phyloP scores from a whole-genome alignment of 2,888 invertebrate species.

The Acanthosepion lycidas region DNA sequence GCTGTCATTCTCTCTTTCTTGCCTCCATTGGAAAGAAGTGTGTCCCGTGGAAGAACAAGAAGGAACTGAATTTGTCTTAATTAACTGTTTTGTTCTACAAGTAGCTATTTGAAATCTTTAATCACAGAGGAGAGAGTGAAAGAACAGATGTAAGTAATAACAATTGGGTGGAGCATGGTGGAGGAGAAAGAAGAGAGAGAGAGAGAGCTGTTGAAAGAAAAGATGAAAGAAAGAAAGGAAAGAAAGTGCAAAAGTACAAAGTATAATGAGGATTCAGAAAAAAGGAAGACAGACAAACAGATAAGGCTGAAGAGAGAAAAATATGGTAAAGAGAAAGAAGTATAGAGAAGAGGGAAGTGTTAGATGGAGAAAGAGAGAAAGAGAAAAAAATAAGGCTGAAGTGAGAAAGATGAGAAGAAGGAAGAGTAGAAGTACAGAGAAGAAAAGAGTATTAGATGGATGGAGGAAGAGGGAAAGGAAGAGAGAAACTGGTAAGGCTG shows the following conservation, averaged over 20 bases:
- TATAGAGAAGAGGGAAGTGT: not conserved
- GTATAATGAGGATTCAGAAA: too few species aligned
- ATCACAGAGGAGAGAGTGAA: not conserved
- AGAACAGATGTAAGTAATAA: not conserved
- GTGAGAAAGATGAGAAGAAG: not conserved
- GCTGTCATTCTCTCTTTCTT: not conserved
- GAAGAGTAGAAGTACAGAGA: not conserved
- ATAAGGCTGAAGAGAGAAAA: not conserved
- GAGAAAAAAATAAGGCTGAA: not conserved
- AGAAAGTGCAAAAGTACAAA: not conserved
- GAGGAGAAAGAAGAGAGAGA: not conserved
- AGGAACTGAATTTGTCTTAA: not conserved
- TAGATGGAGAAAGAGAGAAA: not conserved
- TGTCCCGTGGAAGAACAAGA: not conserved
- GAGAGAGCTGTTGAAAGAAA: not conserved
- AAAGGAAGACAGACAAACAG: not conserved
- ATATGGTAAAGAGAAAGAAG: not conserved
- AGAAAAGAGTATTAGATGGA: not conserved
- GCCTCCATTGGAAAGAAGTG: not conserved
- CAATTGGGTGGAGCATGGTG: not conserved
- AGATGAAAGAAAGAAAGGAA: not conserved
- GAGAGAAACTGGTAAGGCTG: not conserved
- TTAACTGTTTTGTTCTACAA: not conserved
- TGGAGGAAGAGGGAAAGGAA: not conserved
- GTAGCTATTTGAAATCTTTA: not conserved